Evolutionary conservation across 2,888 invertebrate species (phyloP).

Genomic region (Mythimna vitellina): DNA sequence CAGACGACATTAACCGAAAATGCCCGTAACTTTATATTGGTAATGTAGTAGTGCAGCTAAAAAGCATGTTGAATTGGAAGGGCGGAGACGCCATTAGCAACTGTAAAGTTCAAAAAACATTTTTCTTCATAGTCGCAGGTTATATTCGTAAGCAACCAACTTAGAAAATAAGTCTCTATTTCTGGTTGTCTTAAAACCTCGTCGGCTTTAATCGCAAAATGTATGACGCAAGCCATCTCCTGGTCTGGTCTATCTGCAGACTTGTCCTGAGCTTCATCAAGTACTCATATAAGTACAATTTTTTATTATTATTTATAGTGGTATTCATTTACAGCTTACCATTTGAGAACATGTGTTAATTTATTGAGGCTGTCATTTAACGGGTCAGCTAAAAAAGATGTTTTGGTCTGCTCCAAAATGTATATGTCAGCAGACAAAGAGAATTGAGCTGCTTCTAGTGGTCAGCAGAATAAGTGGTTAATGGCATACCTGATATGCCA

Average conservation of each 20-base stretch:
- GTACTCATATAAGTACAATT: conserved; percentile 41
- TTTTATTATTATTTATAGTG: conserved; percentile 22
- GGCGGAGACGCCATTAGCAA: background rate
- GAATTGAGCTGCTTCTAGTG: background rate
- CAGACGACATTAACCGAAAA: background rate
- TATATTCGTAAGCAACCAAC: background rate
- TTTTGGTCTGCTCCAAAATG: background rate
- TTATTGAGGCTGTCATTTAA: conserved; percentile 11
- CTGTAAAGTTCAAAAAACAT: no score
- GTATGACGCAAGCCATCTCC: background rate
- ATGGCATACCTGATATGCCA: background rate
- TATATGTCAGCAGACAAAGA: background rate
- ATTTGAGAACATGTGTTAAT: conserved; percentile 12
- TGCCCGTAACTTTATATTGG: background rate
- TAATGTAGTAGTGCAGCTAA: conserved; percentile 2
- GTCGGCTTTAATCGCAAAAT: background rate
- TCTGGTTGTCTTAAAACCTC: background rate
- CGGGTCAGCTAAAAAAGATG: background rate
- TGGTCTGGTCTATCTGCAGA: background rate
- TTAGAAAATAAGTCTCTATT: conserved; percentile 5
- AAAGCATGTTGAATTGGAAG: background rate
- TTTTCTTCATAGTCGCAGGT: background rate
- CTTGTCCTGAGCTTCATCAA: background rate
- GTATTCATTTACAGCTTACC: conserved; percentile 53
- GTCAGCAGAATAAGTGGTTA: background rate